phyloP scores from a whole-genome alignment of 2,888 invertebrate genomes.

The Agrotis clavis region DNA sequence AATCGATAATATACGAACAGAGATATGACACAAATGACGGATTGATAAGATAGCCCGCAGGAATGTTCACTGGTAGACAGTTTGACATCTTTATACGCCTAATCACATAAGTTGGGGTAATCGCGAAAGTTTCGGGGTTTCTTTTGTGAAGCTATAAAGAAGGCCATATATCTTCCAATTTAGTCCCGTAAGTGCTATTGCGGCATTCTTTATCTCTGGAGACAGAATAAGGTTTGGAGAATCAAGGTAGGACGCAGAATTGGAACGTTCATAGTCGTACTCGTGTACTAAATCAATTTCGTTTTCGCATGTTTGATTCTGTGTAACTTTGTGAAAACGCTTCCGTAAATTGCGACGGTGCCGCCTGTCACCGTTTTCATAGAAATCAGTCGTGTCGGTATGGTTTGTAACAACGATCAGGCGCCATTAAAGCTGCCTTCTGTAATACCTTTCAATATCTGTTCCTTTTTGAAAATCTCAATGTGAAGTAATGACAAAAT shows the following conservation, averaged over 20 bases:
- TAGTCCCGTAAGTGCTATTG: conserved; percentile 29
- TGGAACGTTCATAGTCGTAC: not conserved
- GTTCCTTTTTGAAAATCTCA: not conserved
- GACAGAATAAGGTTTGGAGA: conserved; percentile 14
- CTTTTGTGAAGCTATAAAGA: conserved; percentile 42
- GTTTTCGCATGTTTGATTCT: not conserved
- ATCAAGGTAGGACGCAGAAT: conserved; percentile 26
- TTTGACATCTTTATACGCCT: conserved; percentile 43
- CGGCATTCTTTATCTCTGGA: not conserved
- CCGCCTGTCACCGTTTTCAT: conserved; percentile 3
- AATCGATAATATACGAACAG: conserved; percentile 57
- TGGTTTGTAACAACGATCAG: not conserved
- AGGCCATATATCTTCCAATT: conserved; percentile 39
- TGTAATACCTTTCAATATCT: not conserved
- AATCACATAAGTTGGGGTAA: conserved; percentile 53
- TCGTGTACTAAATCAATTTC: not conserved
- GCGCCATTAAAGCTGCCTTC: not conserved
- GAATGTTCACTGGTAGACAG: conserved; percentile 48
- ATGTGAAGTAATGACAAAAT: not conserved
- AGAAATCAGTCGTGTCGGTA: conserved; percentile 3
- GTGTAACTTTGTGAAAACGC: not conserved
- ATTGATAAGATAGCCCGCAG: conserved; percentile 62
- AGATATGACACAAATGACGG: conserved; percentile 61
- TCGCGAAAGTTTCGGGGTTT: conserved; percentile 44
- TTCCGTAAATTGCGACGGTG: not conserved